phyloP scores from a whole-genome alignment of 2,888 invertebrate genomes.

The Hedychridium roseum region DNA sequence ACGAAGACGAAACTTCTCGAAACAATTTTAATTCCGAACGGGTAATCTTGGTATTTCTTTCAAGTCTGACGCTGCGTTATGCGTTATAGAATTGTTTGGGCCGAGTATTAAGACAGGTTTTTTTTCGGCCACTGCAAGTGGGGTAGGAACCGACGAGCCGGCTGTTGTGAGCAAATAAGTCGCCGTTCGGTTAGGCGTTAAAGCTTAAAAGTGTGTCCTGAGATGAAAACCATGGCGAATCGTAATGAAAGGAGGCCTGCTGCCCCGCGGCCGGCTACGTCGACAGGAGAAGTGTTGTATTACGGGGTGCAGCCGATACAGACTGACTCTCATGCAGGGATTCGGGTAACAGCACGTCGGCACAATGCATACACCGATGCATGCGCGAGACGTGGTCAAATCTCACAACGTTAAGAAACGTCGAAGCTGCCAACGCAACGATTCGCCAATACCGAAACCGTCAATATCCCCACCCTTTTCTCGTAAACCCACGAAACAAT shows the following conservation, averaged over 20 bases:
- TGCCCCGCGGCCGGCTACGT: slow-evolving; percentile 37
- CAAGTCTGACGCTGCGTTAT: too few species aligned
- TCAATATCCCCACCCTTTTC: too few species aligned
- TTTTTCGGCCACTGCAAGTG: too few species aligned
- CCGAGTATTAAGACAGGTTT: too few species aligned
- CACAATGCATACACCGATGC: slow-evolving; percentile 6
- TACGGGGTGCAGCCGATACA: slow-evolving; percentile 43
- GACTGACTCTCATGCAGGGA: slow-evolving; percentile 44
- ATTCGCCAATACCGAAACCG: too few species aligned
- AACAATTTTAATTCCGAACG: too few species aligned
- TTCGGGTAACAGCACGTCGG: slow-evolving; percentile 18
- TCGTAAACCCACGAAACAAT: too few species aligned
- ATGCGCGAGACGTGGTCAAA: neutral
- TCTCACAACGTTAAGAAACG: neutral
- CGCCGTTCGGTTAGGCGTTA: slow-evolving; percentile 13
- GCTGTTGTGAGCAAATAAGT: slow-evolving; percentile 13
- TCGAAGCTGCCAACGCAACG: too few species aligned
- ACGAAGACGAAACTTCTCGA: too few species aligned
- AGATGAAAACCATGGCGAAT: slow-evolving; percentile 55
- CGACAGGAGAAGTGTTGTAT: slow-evolving; percentile 34
- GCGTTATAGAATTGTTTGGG: too few species aligned
- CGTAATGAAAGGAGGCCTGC: slow-evolving; percentile 49
- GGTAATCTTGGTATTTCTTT: too few species aligned
- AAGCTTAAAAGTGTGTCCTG: slow-evolving; percentile 32
- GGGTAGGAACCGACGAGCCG: too few species aligned